These are phyloP conservation scores for Oligia fasciuncula DNA, from an alignment of 2,888 invertebrate species.

Conservation along the genomic window DNA sequence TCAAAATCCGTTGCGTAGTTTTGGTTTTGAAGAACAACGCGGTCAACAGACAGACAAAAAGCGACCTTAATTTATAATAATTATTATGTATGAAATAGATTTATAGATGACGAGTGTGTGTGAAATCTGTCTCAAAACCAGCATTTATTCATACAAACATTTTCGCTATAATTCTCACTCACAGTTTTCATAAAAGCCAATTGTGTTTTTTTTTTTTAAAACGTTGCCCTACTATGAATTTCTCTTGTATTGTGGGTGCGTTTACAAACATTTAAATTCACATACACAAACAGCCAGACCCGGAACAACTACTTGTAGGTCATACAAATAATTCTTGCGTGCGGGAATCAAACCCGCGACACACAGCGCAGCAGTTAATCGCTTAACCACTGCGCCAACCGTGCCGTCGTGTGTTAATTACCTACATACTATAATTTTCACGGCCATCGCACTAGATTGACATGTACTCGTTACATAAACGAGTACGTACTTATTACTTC, in stretches of 20 bases:
- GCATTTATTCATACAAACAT: not conserved
- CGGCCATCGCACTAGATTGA: slow-evolving; percentile 9
- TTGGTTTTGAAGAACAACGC: too few species aligned
- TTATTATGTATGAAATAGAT: not conserved
- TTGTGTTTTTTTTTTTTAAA: not conserved
- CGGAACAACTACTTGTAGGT: too few species aligned
- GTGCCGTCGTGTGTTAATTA: slow-evolving; percentile 14
- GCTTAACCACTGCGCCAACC: too few species aligned
- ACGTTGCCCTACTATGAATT: too few species aligned
- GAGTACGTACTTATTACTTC: not conserved
- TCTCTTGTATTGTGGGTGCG: too few species aligned
- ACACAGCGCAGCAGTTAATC: too few species aligned
- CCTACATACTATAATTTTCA: slow-evolving; percentile 18
- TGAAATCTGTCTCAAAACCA: not conserved
- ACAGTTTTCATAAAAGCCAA: slow-evolving; percentile 15
- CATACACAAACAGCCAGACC: too few species aligned
- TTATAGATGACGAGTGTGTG: not conserved
- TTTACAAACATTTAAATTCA: too few species aligned
- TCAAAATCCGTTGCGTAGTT: not conserved
- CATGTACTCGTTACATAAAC: slow-evolving; percentile 30
- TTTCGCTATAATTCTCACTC: slow-evolving; percentile 1
- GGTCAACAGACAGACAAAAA: too few species aligned
- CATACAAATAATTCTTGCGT: too few species aligned
- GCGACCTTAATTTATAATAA: too few species aligned
- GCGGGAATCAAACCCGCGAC: too few species aligned